A percentile compares a stretch with the other conserved stretches of the same genome.
Evolutionary conservation across 2,113 vertebrate genomes (phyloP).

Genomic region (Seriola dumerili): DNA sequence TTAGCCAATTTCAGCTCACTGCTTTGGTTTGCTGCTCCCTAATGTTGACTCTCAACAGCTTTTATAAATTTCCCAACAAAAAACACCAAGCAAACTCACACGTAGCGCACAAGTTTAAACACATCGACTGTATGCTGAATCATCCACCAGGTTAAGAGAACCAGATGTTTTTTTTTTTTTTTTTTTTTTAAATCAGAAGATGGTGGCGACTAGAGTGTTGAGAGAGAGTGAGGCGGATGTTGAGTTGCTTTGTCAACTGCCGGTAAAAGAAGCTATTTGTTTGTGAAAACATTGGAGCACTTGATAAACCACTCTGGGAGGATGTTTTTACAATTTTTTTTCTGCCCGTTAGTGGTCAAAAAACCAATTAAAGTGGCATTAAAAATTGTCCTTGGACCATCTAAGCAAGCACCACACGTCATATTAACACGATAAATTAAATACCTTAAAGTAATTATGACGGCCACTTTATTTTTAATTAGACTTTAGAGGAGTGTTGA

Average conservation of each 20-base stretch:
- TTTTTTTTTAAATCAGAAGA: neutral
- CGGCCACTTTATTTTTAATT: neutral
- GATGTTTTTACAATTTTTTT: neutral
- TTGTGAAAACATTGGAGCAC: neutral
- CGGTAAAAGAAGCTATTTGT: neutral
- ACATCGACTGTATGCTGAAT: neutral
- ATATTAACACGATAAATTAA: slow-evolving; percentile 6
- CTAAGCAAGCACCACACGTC: neutral
- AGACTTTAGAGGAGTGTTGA: neutral
- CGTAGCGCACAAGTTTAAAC: neutral
- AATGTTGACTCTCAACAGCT: neutral
- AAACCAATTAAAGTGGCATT: neutral
- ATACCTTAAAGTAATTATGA: neutral
- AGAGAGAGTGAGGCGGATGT: no score
- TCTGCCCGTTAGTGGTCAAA: slow-evolving; percentile 1
- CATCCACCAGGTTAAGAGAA: neutral
- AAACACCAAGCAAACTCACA: neutral
- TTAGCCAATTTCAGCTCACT: neutral
- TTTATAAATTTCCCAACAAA: neutral
- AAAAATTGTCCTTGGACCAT: slow-evolving; percentile 7
- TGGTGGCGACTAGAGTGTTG: neutral
- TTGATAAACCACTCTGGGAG: neutral
- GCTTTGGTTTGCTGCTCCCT: neutral
- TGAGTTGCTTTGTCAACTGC: neutral
- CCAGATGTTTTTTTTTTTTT: neutral